Evolutionary conservation across 2,113 vertebrate species (phyloP).

Genomic region (Paradisaea rubra): DNA sequence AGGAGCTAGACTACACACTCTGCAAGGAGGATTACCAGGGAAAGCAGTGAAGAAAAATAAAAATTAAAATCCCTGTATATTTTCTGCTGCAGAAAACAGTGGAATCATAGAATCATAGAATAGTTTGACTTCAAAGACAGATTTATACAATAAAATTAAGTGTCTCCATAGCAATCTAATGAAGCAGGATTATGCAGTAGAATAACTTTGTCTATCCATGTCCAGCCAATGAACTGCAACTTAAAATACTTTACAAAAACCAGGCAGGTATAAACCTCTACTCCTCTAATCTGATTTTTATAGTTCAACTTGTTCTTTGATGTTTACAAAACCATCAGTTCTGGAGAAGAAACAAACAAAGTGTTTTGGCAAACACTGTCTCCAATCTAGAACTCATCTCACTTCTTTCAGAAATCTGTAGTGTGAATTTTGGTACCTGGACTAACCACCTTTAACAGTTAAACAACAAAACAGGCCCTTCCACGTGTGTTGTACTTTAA

Average conservation of each 20-base stretch:
- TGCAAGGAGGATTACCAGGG: background rate
- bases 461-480: background rate
- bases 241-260: background rate
- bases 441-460: background rate
- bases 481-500: background rate
- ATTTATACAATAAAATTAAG: background rate
- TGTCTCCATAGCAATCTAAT: background rate
- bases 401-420: background rate
- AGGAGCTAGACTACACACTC: background rate
- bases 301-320: background rate
- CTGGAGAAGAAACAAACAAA: background rate
- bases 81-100: background rate
- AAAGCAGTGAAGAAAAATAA: background rate
- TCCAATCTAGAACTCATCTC: background rate
- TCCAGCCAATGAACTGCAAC: background rate
- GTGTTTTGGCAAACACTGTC: background rate
- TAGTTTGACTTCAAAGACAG: background rate
- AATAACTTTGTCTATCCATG: background rate
- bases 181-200: background rate
- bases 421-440: background rate
- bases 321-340: background rate
- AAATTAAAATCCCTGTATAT: background rate
- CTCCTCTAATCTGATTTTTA: background rate
- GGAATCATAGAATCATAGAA: background rate
- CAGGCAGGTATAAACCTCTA: background rate